Evolutionary conservation across 2,113 vertebrate genomes (phyloP), one percentile per base, ranked within the genome.

Genomic region (Cyprinus carpio): DNA sequence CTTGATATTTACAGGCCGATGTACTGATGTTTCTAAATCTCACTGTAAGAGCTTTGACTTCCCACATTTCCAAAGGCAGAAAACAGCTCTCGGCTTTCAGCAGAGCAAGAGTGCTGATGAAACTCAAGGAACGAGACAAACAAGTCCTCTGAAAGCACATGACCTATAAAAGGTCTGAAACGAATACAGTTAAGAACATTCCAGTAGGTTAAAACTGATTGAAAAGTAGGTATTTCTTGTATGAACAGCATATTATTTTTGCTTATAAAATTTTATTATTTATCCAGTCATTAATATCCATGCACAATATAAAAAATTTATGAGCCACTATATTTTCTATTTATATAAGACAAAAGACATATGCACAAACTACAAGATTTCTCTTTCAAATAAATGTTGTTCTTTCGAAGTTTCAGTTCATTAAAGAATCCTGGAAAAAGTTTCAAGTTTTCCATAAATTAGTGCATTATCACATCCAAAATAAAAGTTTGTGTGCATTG

Each of bases 61-160:
- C 58, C 64, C 23, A 71, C 40, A 77, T 31, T 27, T 77, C 8
- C 40, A 76, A 46, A 79, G 64, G 23, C 46, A 58, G 56, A 20
- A 85, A 79, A 10, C 49, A 79, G 62, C 25, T 31, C 58, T 88
- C 69, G 4, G 34, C 51, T 84, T 86, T 86, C 81, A 83, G 23
- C n/a, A 58, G 64, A 60, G 18, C 75, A 69, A 56, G 13, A 23
- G 40, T 65, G 43, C 20, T 79, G 29, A 40, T 71, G 27, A 82
- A 85, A 86, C 78, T 69, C 46, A 85, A 51, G 76, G 51, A 91
- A 85, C 76, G 37, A 81, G 83, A 89, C 16, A 74, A 88, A 64
- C 75, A 67, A 80, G 87, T 82, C 82, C 40, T 81, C 16, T 25
- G n/a, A 65, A 60, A 86, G 58, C 31, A 43, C 67, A 84, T 82